Evolutionary conservation across 1,140 invertebrate species (phyloP), one percentile per base, ranked within the genome.

Genomic region (Zaprionus ornatus): DNA sequence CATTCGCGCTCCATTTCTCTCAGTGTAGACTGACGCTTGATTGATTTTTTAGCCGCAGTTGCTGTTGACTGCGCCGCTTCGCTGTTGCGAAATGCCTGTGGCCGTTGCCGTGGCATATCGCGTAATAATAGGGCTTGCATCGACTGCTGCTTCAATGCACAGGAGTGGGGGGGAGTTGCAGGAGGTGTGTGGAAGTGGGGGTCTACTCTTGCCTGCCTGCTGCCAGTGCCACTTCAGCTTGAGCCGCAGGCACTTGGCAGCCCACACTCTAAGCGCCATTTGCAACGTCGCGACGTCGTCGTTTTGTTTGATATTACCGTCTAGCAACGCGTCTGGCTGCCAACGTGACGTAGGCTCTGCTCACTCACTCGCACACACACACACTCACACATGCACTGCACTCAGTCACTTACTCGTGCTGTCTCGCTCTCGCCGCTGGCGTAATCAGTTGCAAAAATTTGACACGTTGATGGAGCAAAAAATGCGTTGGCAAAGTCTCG

Each of bases 401-500:
- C 62, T 40, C 80, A 54, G 62, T 29, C 60, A 71, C 9, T 55
- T 23, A 12, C 29, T 52, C 9, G 0, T 2, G 32, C 23, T 15
- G 25, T 48, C 23, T 23, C 35, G 0, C n/a, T 50, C 10, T 32
- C 21, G 85, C 78, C 71, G 70, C 62, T 54, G 85, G 81, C 85
- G 80, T 87, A 88, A 90, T 85, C 85, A 90, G 81, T 81, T 68
- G 85, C 77, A 81, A 84, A 88, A 87, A 81, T 87, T 88, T 87
- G 80, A 90, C 84, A 88, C 85, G 74, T 77, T 62, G 62, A 50
- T 57, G 61, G 29, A 42, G 21, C 27, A 37, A 52, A 17, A 65
- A 68, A 80, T 69, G 74, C 12, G 25, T 65, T 29, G 61, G 42
- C 65, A 27, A 45, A 65, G 63, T 48, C 25, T 42, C 17, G 9